Evolutionary conservation across 1,140 invertebrate species (phyloP).

Genomic region (Proctacanthus coquilletti): DNA sequence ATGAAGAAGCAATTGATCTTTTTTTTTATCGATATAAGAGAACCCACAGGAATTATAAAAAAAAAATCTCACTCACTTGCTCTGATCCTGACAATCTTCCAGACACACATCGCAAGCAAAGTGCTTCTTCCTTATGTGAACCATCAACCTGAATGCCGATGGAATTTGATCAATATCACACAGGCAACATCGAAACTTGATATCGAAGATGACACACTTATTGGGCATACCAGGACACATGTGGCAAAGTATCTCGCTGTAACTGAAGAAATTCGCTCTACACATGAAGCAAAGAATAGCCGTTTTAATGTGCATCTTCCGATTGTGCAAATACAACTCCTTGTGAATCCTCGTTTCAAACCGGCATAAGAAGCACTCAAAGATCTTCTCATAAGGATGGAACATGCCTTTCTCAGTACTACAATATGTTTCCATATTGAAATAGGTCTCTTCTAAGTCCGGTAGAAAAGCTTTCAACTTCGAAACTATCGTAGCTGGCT

Average conservation of each 20-base stretch:
- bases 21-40: too few relatives aligned
- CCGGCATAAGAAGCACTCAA: slow-evolving; percentile 72
- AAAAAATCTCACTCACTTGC: slow-evolving; percentile 5
- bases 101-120: slow-evolving; percentile 72
- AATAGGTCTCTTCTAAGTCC: slow-evolving; percentile 42
- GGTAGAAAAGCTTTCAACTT: slow-evolving; percentile 47
- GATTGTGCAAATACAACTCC: slow-evolving; percentile 67
- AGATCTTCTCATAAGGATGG: slow-evolving; percentile 34
- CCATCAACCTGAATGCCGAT: slow-evolving; percentile 72
- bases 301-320: slow-evolving; percentile 68
- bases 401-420: slow-evolving; percentile 32
- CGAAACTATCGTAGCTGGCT: slow-evolving; percentile 51
- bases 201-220: slow-evolving; percentile 37
- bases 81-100: slow-evolving; percentile 57
- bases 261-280: slow-evolving; percentile 68
- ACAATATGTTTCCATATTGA: slow-evolving; percentile 56
- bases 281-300: slow-evolving; percentile 70
- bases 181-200: slow-evolving; percentile 52
- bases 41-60: too few relatives aligned
- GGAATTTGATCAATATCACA: slow-evolving; percentile 55
- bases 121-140: slow-evolving; percentile 66
- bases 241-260: slow-evolving; percentile 70
- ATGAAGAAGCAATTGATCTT: background rate
- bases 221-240: slow-evolving; percentile 59
- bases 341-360: slow-evolving; percentile 58